A percentile compares a stretch with the other conserved stretches of the same genome.
Conservation (phyloP, 2,888 invertebrate genomes). For the Mythimna vitellina region DNA sequence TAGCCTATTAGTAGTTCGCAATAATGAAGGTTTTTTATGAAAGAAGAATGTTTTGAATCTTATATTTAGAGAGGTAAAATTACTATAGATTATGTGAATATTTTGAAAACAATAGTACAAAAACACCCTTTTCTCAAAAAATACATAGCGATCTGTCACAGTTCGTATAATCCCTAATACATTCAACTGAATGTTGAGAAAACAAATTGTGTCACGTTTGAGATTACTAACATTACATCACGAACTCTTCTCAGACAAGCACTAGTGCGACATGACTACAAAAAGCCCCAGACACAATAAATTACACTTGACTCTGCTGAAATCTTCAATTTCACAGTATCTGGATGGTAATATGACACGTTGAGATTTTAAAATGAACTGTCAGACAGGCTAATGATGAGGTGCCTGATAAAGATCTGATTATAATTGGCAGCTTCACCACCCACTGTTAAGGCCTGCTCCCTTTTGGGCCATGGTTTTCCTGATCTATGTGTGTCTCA, state of each 20-base stretch:
- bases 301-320: slow-evolving; percentile 21
- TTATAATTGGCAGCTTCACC: no score
- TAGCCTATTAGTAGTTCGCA: no score
- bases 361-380: background rate
- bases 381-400: background rate
- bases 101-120: background rate
- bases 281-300: slow-evolving; percentile 12
- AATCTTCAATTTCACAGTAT: background rate
- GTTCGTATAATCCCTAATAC: slow-evolving; percentile 14
- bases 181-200: slow-evolving; percentile 22
- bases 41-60: no score
- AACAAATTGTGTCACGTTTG: slow-evolving; percentile 40
- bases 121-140: background rate
- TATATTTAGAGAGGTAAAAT: no score
- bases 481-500: no score
- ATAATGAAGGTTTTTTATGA: no score
- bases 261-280: slow-evolving; percentile 28
- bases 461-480: no score
- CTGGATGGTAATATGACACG: background rate
- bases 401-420: no score
- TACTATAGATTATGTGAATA: no score
- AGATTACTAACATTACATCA: slow-evolving; percentile 41
- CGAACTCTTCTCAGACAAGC: background rate
- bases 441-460: no score
- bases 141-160: background rate